Conservation (phyloP, 2,797 vertebrate genomes). For the Chelonia mydas region DNA sequence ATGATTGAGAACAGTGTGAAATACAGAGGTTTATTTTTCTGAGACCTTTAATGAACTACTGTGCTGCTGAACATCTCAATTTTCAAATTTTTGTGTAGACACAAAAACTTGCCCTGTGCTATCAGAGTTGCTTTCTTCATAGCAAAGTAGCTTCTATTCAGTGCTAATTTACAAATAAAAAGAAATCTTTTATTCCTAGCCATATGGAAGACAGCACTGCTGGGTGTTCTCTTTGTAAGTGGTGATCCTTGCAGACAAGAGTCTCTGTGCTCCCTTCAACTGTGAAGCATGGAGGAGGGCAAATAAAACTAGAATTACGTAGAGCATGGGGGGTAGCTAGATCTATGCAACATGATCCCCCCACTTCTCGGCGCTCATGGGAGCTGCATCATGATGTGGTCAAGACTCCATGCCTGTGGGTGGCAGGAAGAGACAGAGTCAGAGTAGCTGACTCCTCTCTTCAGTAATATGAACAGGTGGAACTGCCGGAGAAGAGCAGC, state of each 20-base stretch:
- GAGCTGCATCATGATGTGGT: neutral
- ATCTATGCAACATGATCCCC: constrained; percentile 1
- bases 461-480: neutral
- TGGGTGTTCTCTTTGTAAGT: neutral
- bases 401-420: neutral
- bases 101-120: constrained; percentile 12
- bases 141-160: neutral
- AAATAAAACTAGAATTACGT: neutral
- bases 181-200: neutral
- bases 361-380: neutral
- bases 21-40: neutral
- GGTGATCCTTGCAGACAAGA: neutral
- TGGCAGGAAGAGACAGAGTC: neutral
- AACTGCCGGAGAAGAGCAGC: neutral
- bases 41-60: neutral
- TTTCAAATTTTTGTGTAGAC: neutral
- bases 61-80: neutral
- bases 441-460: neutral
- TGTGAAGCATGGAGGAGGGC: neutral
- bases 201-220: neutral
- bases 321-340: neutral
- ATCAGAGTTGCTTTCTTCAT: neutral
- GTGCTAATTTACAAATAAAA: neutral
- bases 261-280: neutral
- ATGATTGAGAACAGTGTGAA: constrained; percentile 37